Conservation (phyloP, 2,888 invertebrate species). For the Xestia rhomboidea region DNA sequence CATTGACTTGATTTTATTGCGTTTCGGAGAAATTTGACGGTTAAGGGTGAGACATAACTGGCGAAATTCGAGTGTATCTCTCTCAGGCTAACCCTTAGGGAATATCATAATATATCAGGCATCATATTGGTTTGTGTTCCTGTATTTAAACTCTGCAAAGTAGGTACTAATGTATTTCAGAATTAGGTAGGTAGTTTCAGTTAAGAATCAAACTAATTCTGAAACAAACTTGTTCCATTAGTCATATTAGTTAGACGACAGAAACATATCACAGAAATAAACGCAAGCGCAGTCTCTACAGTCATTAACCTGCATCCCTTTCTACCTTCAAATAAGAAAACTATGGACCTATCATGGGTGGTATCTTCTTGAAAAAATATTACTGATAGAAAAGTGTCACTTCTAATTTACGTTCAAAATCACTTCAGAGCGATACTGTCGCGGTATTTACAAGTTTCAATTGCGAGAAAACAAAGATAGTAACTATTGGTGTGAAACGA, state of each 20-base stretch:
- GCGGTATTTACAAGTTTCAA: slow-evolving; percentile 81
- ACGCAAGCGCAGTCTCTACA: slow-evolving; percentile 14
- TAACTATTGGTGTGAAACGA: slow-evolving; percentile 70
- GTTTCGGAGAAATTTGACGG: slow-evolving; percentile 6
- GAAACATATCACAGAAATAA: neutral
- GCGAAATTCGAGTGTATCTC: neutral
- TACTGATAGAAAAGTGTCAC: slow-evolving; percentile 43
- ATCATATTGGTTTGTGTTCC: neutral
- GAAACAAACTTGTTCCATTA: neutral
- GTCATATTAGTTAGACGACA: neutral
- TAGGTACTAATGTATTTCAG: neutral
- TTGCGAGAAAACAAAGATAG: slow-evolving; percentile 79
- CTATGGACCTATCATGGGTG: neutral
- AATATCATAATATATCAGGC: neutral
- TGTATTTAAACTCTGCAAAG: neutral
- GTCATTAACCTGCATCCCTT: slow-evolving; percentile 31
- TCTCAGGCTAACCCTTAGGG: neutral
- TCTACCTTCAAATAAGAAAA: slow-evolving; percentile 28
- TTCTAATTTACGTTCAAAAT: slow-evolving; percentile 72
- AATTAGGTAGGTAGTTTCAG: neutral
- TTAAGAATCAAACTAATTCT: slow-evolving; percentile 2
- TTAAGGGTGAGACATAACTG: neutral
- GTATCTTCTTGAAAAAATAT: neutral
- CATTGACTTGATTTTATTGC: neutral
- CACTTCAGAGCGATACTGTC: slow-evolving; percentile 71